phyloP scores from a whole-genome alignment of 1,140 invertebrate species.

The Pteromalus puparum region DNA sequence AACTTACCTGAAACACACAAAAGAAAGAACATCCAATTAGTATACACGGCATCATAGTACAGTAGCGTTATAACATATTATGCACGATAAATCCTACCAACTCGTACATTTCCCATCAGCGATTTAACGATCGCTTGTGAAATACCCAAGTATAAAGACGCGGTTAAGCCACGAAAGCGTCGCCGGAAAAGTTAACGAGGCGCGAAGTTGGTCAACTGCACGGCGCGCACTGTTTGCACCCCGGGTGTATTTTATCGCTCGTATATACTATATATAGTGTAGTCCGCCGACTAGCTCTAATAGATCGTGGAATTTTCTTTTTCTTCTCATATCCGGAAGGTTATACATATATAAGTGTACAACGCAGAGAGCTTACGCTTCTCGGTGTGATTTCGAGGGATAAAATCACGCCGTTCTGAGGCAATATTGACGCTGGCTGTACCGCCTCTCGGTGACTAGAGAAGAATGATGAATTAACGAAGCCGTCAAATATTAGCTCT shows the following conservation, averaged over 20 bases:
- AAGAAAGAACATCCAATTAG: too few species aligned
- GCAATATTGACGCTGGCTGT: background rate
- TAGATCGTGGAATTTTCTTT: too few species aligned
- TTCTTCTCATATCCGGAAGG: too few species aligned
- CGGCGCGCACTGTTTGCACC: background rate
- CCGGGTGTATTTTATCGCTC: background rate
- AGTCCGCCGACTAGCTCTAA: background rate
- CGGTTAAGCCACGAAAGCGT: background rate
- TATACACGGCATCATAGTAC: too few species aligned
- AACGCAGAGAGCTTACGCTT: background rate
- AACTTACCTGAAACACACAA: background rate
- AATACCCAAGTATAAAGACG: background rate
- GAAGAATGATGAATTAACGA: slow-evolving; percentile 1
- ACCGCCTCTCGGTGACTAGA: background rate
- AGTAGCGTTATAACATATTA: background rate
- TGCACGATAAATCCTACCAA: background rate
- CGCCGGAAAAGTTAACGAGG: slow-evolving; percentile 26
- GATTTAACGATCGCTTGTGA: background rate
- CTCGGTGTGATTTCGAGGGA: background rate
- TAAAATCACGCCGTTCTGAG: background rate
- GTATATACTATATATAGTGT: background rate
- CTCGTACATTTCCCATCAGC: background rate
- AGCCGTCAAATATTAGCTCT: background rate
- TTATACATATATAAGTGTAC: background rate
- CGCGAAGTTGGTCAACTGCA: slow-evolving; percentile 19